Percentiles rank a stretch among this genome's conserved stretches.
Evolutionary conservation across 1,140 invertebrate genomes (phyloP).

Genomic region (Drosophila hydei): DNA sequence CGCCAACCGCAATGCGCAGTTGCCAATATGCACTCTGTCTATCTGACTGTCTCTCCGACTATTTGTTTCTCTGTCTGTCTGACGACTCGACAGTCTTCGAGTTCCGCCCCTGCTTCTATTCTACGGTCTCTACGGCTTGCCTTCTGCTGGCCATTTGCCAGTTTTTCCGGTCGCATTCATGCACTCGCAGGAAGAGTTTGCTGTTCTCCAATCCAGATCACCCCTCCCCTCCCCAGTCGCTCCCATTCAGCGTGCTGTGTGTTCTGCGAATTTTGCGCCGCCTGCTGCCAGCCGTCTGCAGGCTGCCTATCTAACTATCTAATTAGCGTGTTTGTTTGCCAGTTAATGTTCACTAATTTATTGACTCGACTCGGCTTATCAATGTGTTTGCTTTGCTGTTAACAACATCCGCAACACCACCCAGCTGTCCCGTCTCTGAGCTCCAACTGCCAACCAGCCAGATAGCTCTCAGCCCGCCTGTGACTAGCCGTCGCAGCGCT

Average conservation of each 20-base stretch:
- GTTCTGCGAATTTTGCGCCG: constrained; percentile 30
- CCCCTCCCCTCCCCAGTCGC: no score
- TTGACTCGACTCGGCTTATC: constrained; percentile 43
- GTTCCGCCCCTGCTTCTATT: background rate
- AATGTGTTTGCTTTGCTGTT: constrained; percentile 62
- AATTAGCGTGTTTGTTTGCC: constrained; percentile 69
- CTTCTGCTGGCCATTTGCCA: constrained; percentile 37
- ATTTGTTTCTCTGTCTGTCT: background rate
- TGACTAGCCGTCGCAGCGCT: background rate
- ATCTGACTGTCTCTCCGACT: background rate
- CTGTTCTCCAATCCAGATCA: background rate
- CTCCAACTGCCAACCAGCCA: background rate
- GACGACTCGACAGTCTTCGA: background rate
- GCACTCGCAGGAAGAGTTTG: constrained; percentile 33
- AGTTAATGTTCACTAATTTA: constrained; percentile 58
- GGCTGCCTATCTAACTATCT: constrained; percentile 46
- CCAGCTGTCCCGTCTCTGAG: constrained; percentile 3
- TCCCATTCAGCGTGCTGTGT: background rate
- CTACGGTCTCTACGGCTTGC: constrained; percentile 9
- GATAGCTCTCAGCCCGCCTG: background rate
- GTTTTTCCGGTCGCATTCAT: constrained; percentile 68
- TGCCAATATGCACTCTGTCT: constrained; percentile 35
- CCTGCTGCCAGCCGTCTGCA: constrained; percentile 8
- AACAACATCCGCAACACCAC: constrained; percentile 61
- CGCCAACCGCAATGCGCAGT: constrained; percentile 78